These are phyloP conservation scores for Rhodinocichla rosea DNA, from an alignment of 2,113 vertebrate species.

Conservation along the genomic window DNA sequence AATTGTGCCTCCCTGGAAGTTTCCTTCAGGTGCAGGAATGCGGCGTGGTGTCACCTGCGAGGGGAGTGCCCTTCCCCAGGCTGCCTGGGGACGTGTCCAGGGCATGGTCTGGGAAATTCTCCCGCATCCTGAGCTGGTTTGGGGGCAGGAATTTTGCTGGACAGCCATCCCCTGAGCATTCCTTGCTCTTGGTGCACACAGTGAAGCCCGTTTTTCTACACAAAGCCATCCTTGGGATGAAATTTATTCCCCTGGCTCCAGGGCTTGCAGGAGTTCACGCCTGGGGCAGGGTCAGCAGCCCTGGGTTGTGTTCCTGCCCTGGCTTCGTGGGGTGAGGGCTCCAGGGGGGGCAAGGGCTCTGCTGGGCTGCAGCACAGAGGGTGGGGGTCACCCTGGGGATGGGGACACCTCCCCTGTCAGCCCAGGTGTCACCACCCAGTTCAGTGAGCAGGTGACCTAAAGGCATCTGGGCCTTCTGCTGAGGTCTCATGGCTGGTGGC, in stretches of 20 bases:
- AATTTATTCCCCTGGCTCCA: neutral
- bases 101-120: neutral
- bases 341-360: neutral
- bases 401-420: rapidly evolving
- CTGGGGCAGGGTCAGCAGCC: neutral
- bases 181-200: neutral
- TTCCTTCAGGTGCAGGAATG: neutral
- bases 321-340: neutral
- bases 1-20: neutral
- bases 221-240: neutral
- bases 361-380: neutral
- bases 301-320: too few species aligned
- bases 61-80: neutral
- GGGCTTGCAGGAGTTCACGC: rapidly evolving
- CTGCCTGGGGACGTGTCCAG: neutral
- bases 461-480: neutral
- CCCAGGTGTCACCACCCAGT: rapidly evolving
- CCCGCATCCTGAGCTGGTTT: neutral
- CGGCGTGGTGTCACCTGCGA: neutral
- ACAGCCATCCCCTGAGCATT: rapidly evolving
- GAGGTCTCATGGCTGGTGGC: neutral
- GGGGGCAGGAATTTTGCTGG: neutral
- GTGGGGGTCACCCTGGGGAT: rapidly evolving
- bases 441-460: rapidly evolving
- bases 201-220: neutral